These are phyloP conservation scores for Andricus quercusramuli DNA, from an alignment of 2,888 invertebrate species.

Conservation along the genomic window DNA sequence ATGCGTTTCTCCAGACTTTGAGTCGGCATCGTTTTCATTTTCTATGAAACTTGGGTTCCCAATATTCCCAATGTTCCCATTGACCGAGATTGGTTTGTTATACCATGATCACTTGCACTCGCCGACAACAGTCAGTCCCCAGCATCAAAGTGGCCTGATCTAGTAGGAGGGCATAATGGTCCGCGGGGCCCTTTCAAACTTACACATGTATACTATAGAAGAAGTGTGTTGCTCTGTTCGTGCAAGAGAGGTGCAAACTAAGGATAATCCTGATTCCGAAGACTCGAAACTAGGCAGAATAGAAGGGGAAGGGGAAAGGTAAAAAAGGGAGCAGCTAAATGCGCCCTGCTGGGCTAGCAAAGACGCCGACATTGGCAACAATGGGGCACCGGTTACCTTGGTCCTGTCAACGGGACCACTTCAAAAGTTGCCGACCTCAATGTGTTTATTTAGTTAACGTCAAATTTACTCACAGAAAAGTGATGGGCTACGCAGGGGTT, in stretches of 20 bases:
- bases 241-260: constrained; percentile 22
- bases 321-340: constrained; percentile 38
- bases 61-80: constrained; percentile 15
- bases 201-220: background rate
- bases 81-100: constrained; percentile 36
- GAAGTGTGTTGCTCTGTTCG: constrained; percentile 8
- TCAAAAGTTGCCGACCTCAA: constrained; percentile 75
- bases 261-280: constrained; percentile 31
- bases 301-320: constrained; percentile 35
- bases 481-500: constrained; percentile 47
- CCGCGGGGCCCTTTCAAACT: constrained; percentile 19
- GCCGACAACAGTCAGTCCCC: constrained; percentile 22
- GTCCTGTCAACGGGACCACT: constrained; percentile 70
- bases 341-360: constrained; percentile 23
- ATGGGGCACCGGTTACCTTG: constrained; percentile 39
- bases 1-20: constrained; percentile 21
- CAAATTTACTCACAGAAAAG: constrained; percentile 72
- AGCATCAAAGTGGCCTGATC: constrained; percentile 8
- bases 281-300: constrained; percentile 14
- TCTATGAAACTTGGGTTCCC: constrained; percentile 14
- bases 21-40: background rate
- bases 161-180: constrained; percentile 28
- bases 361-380: constrained; percentile 29
- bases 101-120: constrained; percentile 39
- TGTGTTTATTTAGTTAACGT: constrained; percentile 78